phyloP scores from a whole-genome alignment of 2,113 vertebrate genomes.

The Delphinapterus leucas region DNA sequence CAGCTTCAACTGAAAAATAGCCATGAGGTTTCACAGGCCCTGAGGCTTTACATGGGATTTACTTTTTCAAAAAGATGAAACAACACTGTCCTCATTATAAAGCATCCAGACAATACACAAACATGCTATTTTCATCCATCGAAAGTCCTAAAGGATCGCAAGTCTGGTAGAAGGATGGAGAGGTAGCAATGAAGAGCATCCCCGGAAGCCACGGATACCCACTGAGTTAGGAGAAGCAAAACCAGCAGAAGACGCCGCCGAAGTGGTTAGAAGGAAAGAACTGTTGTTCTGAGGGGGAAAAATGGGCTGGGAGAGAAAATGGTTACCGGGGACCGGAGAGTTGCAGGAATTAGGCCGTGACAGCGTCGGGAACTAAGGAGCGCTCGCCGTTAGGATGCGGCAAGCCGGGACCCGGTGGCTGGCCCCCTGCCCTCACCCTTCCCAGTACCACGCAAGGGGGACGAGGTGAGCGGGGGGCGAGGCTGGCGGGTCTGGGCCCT shows the following conservation, averaged over 20 bases:
- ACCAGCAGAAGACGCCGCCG: not conserved
- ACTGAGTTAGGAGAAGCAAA: not conserved
- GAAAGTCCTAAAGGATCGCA: not conserved
- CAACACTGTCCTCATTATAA: not conserved
- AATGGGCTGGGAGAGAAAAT: not conserved
- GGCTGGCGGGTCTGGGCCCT: no score
- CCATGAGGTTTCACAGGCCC: not conserved
- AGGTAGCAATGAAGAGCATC: not conserved
- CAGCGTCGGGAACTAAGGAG: not conserved
- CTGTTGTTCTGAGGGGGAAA: not conserved
- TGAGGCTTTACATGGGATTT: not conserved
- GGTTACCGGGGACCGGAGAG: not conserved
- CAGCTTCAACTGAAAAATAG: not conserved
- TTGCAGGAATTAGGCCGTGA: not conserved
- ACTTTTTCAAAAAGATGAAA: not conserved
- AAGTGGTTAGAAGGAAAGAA: not conserved
- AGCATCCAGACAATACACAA: not conserved
- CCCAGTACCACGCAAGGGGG: not conserved
- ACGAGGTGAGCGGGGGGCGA: not conserved
- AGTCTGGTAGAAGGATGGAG: not conserved
- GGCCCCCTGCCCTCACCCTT: not conserved
- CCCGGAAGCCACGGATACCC: not conserved
- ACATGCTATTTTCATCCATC: not conserved
- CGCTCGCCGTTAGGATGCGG: not conserved
- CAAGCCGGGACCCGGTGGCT: not conserved